These are phyloP conservation scores for Octopus bimaculoides DNA, from an alignment of 1,140 invertebrate genomes.

Conservation along the genomic window DNA sequence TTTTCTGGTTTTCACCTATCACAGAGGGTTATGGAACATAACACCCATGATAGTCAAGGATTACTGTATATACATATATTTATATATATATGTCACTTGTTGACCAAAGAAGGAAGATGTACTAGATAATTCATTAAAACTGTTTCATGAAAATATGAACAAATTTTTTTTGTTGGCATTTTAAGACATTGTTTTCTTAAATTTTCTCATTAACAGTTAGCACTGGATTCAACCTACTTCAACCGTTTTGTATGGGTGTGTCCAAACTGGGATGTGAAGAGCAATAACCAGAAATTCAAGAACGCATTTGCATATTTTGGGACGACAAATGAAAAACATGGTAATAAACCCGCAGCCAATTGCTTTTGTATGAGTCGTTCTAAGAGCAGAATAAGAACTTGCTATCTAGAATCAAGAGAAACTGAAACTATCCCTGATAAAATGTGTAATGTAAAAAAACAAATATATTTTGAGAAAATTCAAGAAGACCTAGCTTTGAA, in stretches of 20 bases:
- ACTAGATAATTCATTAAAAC: too few species aligned
- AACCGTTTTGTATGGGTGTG: slow-evolving; percentile 44
- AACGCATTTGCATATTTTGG: slow-evolving; percentile 20
- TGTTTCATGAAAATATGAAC: too few species aligned
- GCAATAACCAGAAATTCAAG: slow-evolving; percentile 21
- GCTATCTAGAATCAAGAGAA: not conserved
- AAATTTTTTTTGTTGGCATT: too few species aligned
- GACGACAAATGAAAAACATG: slow-evolving; percentile 8
- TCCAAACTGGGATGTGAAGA: slow-evolving; percentile 38
- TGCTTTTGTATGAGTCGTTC: slow-evolving; percentile 18
- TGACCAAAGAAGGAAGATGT: too few species aligned
- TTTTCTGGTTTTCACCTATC: too few species aligned
- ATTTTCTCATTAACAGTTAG: too few species aligned
- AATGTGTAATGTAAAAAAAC: slow-evolving; percentile 21
- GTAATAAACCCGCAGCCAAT: slow-evolving; percentile 13
- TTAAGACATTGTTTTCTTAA: too few species aligned
- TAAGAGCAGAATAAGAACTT: slow-evolving; percentile 14
- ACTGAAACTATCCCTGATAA: not conserved
- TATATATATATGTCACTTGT: too few species aligned
- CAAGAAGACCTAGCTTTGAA: slow-evolving; percentile 22
- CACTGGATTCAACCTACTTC: slow-evolving; percentile 8
- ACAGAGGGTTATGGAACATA: too few species aligned
- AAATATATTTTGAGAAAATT: slow-evolving; percentile 22
- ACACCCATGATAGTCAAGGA: too few species aligned
- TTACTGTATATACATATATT: too few species aligned